Conservation (phyloP, 2,797 vertebrate species). For the Halcyon badia region DNA sequence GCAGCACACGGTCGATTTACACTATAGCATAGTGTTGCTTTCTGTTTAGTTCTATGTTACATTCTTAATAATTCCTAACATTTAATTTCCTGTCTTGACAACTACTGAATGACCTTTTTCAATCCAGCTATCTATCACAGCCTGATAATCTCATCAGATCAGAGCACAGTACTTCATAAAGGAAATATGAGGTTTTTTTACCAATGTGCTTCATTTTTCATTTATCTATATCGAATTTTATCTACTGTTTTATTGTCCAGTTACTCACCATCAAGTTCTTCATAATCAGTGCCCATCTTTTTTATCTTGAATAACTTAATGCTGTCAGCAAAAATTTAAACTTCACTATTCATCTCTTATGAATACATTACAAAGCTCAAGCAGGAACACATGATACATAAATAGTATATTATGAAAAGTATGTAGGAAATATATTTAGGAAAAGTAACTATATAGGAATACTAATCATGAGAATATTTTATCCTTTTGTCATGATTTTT, state of each 20-base stretch:
- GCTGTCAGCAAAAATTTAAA: background rate
- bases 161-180: background rate
- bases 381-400: background rate
- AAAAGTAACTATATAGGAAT: background rate
- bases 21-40: background rate
- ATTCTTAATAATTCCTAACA: background rate
- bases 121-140: background rate
- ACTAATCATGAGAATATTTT: background rate
- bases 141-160: background rate
- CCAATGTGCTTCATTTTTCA: background rate
- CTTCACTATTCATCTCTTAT: background rate
- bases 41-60: background rate
- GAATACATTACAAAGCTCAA: background rate
- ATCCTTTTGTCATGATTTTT: background rate
- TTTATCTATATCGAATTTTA: background rate
- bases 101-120: background rate
- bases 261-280: background rate
- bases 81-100: background rate
- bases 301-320: background rate
- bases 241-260: background rate
- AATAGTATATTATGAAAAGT: background rate
- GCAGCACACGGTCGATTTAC: fast-evolving
- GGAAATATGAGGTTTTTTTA: background rate
- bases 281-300: background rate
- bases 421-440: background rate